Base-by-base conservation (phyloP, 2,113 vertebrate genomes). In the Heterotilapia buettikoferi region DNA sequence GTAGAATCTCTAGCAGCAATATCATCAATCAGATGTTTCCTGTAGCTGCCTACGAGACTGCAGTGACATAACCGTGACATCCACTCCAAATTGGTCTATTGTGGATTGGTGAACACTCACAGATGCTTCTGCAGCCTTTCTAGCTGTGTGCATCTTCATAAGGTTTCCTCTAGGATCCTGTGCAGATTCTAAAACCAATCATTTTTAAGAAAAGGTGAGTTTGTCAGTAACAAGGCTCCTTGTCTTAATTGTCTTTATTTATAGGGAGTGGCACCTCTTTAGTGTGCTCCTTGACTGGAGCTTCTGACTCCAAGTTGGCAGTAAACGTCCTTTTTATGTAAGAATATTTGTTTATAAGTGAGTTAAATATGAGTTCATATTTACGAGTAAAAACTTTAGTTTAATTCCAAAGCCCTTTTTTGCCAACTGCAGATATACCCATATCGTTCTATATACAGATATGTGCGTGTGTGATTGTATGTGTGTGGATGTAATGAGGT, bases 401-500 rank as follows among this genome's bases (percentile, higher is more conserved):
- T 45, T 10, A 47, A 47, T 47, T 47, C 40, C 21, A 80, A 36
- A 19, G 4, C 59, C 47, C 18, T 50, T 13, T 50, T 78, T 78
- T 12, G 24, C 24, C 43, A 19, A 50, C 9, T 56, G 8, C 5
- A 36, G 8, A 82, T 59, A 29, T 79, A 21, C 45, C 36, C 7
- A 9, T 26, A 24, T 66, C 2, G 6, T 40, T 78, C 18, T 18
- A 47, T 47, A 71, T 71, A 54, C 19, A 83, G 38, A 36, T 53
- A 6, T 84, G 29, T 61, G 9, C 24, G 7, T 56, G 8, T n/a
- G 82, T 84, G 73, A 66, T 89, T 21, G 9, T 85, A 92, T 90
- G 92, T 91, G 93, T 92, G 88, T 85, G 93, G 86, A 92, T 93
- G 94, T 95, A 97, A 97, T 93, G 95, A 97, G 96, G 91, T 94